Base-by-base conservation (phyloP, 2,888 invertebrate genomes). In the Drosophila melanosoma region DNA sequence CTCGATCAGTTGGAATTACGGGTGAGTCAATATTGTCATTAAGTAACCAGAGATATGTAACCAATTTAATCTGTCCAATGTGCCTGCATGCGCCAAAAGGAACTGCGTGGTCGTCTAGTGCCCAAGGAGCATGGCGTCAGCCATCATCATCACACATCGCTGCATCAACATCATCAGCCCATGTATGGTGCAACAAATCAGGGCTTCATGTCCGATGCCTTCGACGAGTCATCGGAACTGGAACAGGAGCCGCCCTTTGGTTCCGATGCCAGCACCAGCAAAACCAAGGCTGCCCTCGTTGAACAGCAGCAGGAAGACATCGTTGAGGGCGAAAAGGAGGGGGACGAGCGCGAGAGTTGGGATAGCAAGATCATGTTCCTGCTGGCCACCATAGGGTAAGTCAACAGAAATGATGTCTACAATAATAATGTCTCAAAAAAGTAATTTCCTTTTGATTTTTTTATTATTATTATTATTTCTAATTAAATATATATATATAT, bases 361-460 rank as follows among this genome's bases (percentile, higher is more conserved):
- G 98, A 98, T 93, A 97, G 96, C 93, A 98, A 98, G 93, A 94
- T 98, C 67, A 98, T 98, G 58, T 98, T 98, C 92, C 94, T 98
- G 23, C 93, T 98, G 81, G 98, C 98, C 0, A 98, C 98, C n/a
- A 97, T 98, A 48, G 98, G 98, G 65, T 93, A 75, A 79, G 83
- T 76, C 38, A 15, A 3, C 23, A 23, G 2, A 45, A 23, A 15
- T 12, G 12, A 6, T 20, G 1, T 40, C 20, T 3, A 12, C 45
- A 20, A 20, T 1, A 45, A 20, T 45, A 20, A 42, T 40, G 10
- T 40, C n/a, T n/a, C 38, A 40, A 40, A n/a, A n/a, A 40, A n/a
- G 40, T n/a, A n/a, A 40, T n/a, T 11, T n/a, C 5, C 11, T 40
- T 40, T 40, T 11, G 11, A n/a, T n/a, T n/a, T n/a, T n/a, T n/a